Percentiles rank a stretch among this genome's conserved stretches.
Evolutionary conservation across 2,113 vertebrate genomes (phyloP).

Genomic region (Morphnarchus princeps): DNA sequence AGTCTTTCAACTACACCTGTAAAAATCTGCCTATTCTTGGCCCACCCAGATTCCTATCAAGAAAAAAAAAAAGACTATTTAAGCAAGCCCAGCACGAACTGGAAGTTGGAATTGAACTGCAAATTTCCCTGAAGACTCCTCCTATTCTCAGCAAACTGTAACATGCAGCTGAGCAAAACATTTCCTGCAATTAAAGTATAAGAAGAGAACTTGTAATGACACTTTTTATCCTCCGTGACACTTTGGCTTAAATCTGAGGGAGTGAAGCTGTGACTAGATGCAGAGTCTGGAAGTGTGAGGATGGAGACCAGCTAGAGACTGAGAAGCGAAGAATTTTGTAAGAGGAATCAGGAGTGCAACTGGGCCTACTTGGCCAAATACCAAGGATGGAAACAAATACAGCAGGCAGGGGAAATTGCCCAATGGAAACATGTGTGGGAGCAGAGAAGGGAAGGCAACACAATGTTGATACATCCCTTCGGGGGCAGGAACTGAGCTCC

Average conservation of each 20-base stretch:
- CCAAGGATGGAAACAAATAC: background rate
- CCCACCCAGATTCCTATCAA: background rate
- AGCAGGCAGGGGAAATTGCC: background rate
- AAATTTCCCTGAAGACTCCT: constrained; percentile 8
- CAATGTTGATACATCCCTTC: background rate
- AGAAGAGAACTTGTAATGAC: background rate
- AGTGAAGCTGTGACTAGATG: background rate
- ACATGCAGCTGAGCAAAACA: background rate
- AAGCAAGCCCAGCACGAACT: background rate
- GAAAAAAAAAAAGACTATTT: background rate
- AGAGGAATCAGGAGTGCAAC: background rate
- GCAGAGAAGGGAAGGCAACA: background rate
- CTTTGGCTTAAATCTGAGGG: background rate
- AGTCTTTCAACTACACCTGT: constrained; percentile 20
- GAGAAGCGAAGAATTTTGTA: background rate
- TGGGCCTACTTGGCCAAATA: background rate
- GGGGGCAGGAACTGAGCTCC: background rate
- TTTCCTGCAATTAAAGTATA: constrained; percentile 37
- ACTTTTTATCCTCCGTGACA: background rate
- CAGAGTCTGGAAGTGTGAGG: background rate
- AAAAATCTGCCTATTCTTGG: background rate
- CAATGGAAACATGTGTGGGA: background rate
- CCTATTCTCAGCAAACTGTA: background rate
- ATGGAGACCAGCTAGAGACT: background rate
- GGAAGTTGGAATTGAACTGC: background rate